Evolutionary conservation across 1,140 invertebrate species (phyloP).

Genomic region (Hyles vespertilio): DNA sequence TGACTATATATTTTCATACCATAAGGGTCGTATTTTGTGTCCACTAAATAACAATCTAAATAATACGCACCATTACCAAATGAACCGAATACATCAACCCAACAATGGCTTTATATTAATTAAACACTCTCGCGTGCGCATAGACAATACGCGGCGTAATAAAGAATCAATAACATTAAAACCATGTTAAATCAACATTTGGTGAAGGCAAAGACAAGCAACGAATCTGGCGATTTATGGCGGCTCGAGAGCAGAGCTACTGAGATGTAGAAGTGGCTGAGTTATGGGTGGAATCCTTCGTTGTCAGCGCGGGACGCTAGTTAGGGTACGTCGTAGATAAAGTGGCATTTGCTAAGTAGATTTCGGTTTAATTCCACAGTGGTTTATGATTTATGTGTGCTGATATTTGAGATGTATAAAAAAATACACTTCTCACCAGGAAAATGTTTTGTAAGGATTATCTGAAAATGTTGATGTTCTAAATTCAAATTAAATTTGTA

Average conservation of each 20-base stretch:
- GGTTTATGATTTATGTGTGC: too few species aligned
- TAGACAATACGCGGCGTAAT: constrained; percentile 65
- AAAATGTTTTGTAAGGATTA: too few species aligned
- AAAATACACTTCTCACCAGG: too few species aligned
- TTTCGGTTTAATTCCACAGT: too few species aligned
- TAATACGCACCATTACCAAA: background rate
- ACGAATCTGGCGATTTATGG: constrained; percentile 71
- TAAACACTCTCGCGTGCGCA: constrained; percentile 65
- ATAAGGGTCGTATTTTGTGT: too few species aligned
- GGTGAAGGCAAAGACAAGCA: constrained; percentile 67
- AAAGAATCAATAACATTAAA: constrained; percentile 75
- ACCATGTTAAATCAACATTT: constrained; percentile 75
- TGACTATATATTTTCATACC: too few species aligned
- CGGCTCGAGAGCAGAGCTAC: constrained; percentile 44
- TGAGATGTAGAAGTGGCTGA: constrained; percentile 47
- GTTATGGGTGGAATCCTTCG: constrained; percentile 45
- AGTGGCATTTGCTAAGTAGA: too few species aligned
- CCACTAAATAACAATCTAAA: too few species aligned
- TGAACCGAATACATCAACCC: constrained; percentile 1
- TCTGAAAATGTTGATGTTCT: too few species aligned
- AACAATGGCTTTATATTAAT: constrained; percentile 50
- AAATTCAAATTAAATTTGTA: too few species aligned
- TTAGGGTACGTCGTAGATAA: too few species aligned
- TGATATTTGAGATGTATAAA: too few species aligned
- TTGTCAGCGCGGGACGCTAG: constrained; percentile 33